Conservation (phyloP, 2,797 vertebrate species). For the Apogon talboti region DNA sequence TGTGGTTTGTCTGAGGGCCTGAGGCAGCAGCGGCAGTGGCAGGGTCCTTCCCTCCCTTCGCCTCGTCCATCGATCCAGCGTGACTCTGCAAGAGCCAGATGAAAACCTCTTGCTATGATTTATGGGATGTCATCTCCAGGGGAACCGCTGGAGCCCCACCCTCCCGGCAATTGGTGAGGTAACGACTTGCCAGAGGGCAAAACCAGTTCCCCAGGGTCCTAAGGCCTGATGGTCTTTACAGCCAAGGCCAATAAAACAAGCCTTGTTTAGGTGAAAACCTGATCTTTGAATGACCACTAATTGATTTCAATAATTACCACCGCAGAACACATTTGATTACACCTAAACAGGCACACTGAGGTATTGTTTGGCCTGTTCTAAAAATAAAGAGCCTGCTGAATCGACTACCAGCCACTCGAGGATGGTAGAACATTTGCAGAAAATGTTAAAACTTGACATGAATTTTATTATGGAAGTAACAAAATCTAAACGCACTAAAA, state of each 20-base stretch:
- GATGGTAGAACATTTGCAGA: too few species aligned
- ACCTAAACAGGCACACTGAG: too few species aligned
- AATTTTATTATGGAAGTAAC: too few species aligned
- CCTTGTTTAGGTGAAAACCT: constrained; percentile 21
- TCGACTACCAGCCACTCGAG: too few species aligned
- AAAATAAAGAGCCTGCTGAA: too few species aligned
- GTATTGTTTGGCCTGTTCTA: too few species aligned
- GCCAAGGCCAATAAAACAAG: background rate
- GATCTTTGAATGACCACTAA: constrained; percentile 8
- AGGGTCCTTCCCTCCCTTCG: constrained; percentile 33
- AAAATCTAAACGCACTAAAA: constrained; percentile 17
- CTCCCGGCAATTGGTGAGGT: constrained; percentile 16
- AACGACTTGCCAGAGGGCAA: constrained; percentile 28
- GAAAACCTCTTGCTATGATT: constrained; percentile 76
- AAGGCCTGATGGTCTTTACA: constrained; percentile 4
- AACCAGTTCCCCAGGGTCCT: constrained; percentile 44
- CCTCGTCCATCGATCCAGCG: constrained; percentile 66
- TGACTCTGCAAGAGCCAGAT: constrained; percentile 74
- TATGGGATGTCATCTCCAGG: constrained; percentile 73
- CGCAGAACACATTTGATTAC: too few species aligned
- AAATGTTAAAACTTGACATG: too few species aligned
- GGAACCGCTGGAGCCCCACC: constrained; percentile 46
- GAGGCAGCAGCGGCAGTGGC: constrained; percentile 24
- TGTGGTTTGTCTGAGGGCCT: constrained; percentile 47
- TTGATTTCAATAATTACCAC: background rate